A percentile compares a stretch with the other conserved stretches of the same genome.
phyloP scores from a whole-genome alignment of 2,888 invertebrate genomes.

The Laspeyria flexula region DNA sequence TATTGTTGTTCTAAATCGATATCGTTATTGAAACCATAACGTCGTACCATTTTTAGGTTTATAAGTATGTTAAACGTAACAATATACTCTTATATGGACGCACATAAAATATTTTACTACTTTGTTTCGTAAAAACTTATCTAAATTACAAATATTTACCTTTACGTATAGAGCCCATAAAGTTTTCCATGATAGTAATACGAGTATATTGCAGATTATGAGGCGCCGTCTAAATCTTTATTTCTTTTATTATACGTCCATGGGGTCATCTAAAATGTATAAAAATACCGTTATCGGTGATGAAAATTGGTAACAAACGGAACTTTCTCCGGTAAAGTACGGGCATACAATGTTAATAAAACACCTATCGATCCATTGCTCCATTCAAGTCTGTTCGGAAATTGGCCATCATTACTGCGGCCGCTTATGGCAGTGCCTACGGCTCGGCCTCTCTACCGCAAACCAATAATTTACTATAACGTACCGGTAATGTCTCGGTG shows the following conservation, averaged over 20 bases:
- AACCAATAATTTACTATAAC: slow-evolving; percentile 66
- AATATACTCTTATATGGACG: slow-evolving; percentile 11
- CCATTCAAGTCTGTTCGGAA: slow-evolving; percentile 58
- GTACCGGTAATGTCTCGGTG: slow-evolving; percentile 61
- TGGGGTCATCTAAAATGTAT: slow-evolving; percentile 21
- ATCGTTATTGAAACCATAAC: not conserved
- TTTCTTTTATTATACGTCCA: slow-evolving; percentile 23
- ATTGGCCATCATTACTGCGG: slow-evolving; percentile 68
- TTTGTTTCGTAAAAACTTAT: slow-evolving; percentile 12
- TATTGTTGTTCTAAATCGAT: too few species aligned
- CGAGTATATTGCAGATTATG: slow-evolving; percentile 23
- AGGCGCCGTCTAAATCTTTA: slow-evolving; percentile 11
- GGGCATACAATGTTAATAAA: slow-evolving; percentile 43
- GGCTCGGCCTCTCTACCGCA: slow-evolving; percentile 55
- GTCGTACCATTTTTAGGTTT: not conserved
- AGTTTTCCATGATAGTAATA: slow-evolving; percentile 22
- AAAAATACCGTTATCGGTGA: slow-evolving; percentile 24
- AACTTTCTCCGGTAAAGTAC: slow-evolving; percentile 39
- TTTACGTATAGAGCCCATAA: slow-evolving; percentile 14
- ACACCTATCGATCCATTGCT: slow-evolving; percentile 47
- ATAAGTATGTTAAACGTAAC: not conserved
- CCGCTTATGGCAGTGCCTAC: slow-evolving; percentile 59
- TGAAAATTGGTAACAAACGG: slow-evolving; percentile 23
- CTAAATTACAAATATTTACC: slow-evolving; percentile 22
- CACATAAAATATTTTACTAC: slow-evolving; percentile 2